Evolutionary conservation across 2,888 invertebrate genomes (phyloP).

Genomic region (Tetragonula carbonaria): DNA sequence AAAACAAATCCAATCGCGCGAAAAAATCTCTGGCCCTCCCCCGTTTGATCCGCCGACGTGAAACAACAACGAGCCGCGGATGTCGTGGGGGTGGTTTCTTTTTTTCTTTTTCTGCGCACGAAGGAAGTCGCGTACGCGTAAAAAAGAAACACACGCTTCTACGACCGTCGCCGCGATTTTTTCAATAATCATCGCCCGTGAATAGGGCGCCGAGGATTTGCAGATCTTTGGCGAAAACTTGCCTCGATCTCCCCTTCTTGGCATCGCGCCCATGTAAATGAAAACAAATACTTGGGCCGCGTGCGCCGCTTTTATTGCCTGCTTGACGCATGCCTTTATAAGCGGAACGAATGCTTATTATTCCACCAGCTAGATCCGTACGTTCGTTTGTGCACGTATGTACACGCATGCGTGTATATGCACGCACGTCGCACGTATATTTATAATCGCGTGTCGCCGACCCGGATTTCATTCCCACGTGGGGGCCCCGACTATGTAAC

Average conservation of each 20-base stretch:
- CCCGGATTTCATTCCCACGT: constrained; percentile 5
- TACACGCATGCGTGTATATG: background rate
- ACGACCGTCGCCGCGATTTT: constrained; percentile 72
- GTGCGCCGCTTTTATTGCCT: constrained; percentile 77
- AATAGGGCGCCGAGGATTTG: constrained; percentile 76
- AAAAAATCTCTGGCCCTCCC: constrained; percentile 14
- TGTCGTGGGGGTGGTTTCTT: constrained; percentile 8
- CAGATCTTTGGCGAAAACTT: constrained; percentile 55
- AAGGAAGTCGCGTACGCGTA: constrained; percentile 54
- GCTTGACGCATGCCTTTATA: constrained; percentile 81
- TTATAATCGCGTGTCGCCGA: constrained; percentile 37
- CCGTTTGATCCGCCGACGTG: constrained; percentile 34
- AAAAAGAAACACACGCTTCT: constrained; percentile 63
- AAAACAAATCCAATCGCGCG: constrained; percentile 25
- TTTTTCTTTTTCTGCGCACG: background rate
- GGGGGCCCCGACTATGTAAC: background rate
- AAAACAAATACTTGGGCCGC: constrained; percentile 80
- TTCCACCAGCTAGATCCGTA: constrained; percentile 71
- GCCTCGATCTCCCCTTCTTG: constrained; percentile 65
- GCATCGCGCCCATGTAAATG: constrained; percentile 81
- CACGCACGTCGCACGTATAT: background rate
- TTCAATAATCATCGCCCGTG: constrained; percentile 81
- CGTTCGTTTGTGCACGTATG: background rate
- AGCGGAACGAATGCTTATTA: constrained; percentile 82
- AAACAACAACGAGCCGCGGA: constrained; percentile 50